Percentiles rank a stretch among this genome's conserved stretches.
These are phyloP conservation scores for Amyelois transitella DNA, from an alignment of 1,140 invertebrate genomes.

Conservation along the genomic window DNA sequence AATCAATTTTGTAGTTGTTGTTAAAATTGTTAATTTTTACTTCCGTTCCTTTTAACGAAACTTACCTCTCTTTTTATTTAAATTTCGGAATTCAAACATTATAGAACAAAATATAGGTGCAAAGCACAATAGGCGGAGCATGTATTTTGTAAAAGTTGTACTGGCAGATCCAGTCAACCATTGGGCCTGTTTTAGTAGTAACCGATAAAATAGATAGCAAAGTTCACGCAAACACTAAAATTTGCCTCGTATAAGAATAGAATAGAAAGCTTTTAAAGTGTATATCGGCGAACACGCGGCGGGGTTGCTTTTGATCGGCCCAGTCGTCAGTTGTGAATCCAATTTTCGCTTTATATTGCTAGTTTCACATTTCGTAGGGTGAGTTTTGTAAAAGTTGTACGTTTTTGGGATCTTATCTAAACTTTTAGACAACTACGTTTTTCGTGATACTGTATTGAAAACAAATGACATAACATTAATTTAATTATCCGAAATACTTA, in stretches of 20 bases:
- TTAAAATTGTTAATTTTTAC: too few relatives aligned
- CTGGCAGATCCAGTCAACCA: too few relatives aligned
- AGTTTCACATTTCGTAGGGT: constrained; percentile 46
- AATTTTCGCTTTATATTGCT: constrained; percentile 67
- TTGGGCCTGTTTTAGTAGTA: too few relatives aligned
- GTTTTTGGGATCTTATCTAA: background rate
- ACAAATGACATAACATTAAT: too few relatives aligned
- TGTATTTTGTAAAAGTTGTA: too few relatives aligned
- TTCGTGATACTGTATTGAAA: too few relatives aligned
- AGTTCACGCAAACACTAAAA: too few relatives aligned
- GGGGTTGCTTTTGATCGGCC: constrained; percentile 62
- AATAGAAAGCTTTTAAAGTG: constrained; percentile 55
- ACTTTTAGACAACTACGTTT: background rate
- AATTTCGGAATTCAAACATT: too few relatives aligned
- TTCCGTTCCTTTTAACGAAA: background rate
- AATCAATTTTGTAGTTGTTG: background rate
- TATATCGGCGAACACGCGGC: constrained; percentile 62
- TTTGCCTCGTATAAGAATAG: constrained; percentile 10
- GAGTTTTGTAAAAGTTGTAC: constrained; percentile 5
- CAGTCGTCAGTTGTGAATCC: constrained; percentile 68
- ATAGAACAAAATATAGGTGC: too few relatives aligned
- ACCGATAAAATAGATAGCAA: too few relatives aligned
- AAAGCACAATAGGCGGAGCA: too few relatives aligned
- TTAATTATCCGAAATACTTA: too few relatives aligned
- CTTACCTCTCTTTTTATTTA: background rate